Percentiles rank a stretch among this genome's conserved stretches.
Conservation (phyloP, 1,140 invertebrate species). For the Caenorhabditis latens region DNA sequence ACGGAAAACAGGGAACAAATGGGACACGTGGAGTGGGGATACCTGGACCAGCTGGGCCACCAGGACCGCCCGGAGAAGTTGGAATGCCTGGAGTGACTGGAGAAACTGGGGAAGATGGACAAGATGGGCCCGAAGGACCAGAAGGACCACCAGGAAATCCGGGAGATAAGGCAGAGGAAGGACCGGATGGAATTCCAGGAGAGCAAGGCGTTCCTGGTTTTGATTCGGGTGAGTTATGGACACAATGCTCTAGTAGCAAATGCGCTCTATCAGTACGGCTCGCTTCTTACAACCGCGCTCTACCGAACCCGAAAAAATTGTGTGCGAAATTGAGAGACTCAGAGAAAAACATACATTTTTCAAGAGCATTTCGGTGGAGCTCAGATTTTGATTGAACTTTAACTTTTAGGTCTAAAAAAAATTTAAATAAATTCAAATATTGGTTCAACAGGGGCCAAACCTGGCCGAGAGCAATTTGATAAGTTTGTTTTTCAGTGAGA, state of each 20-base stretch:
- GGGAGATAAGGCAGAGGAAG: slow-evolving; percentile 28
- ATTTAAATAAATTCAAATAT: no score
- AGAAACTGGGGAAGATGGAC: slow-evolving; percentile 29
- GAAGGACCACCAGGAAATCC: slow-evolving; percentile 44
- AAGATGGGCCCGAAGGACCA: slow-evolving; percentile 41
- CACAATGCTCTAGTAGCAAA: no score
- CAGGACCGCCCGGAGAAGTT: slow-evolving; percentile 16
- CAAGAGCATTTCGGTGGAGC: no score
- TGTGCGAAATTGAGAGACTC: no score
- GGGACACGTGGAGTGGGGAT: slow-evolving; percentile 24
- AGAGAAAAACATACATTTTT: no score
- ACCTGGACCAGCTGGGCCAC: slow-evolving; percentile 15
- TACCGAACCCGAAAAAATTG: not conserved
- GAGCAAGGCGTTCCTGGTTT: slow-evolving; percentile 58
- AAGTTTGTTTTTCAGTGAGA: no score
- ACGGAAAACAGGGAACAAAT: slow-evolving; percentile 37
- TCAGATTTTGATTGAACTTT: no score
- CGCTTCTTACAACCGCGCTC: no score
- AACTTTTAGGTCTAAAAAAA: no score
- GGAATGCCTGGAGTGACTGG: slow-evolving; percentile 47
- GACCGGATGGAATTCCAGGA: slow-evolving; percentile 34
- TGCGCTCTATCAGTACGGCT: no score
- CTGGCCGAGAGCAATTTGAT: no score
- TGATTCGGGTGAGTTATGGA: slow-evolving; percentile 39
- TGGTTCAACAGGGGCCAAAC: no score